These are phyloP conservation scores for Teleopsis dalmanni DNA, from an alignment of 1,140 invertebrate species.

Conservation along the genomic window DNA sequence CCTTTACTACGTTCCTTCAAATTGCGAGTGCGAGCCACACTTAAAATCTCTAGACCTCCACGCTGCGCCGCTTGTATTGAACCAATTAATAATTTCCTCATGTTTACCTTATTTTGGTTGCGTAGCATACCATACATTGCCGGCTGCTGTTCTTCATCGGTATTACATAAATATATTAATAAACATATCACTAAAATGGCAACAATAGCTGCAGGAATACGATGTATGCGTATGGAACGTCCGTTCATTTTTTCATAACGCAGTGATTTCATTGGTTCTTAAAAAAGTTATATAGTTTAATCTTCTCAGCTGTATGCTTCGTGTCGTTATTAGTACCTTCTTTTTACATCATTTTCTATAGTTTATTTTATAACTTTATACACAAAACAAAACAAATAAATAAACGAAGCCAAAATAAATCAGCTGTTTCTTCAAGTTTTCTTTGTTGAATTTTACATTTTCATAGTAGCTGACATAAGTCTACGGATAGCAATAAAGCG, in stretches of 20 bases:
- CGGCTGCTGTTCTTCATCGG: constrained; percentile 32
- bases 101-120: constrained; percentile 50
- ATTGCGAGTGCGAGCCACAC: constrained; percentile 53
- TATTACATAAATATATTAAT: constrained; percentile 31
- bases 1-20: constrained; percentile 73
- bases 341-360: no score
- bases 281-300: no score
- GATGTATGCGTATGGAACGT: constrained; percentile 36
- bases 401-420: no score
- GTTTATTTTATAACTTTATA: no score
- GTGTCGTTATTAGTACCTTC: no score
- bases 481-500: no score
- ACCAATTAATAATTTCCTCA: constrained; percentile 66
- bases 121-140: constrained; percentile 35
- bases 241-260: constrained; percentile 36
- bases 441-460: no score
- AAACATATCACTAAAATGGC: constrained; percentile 27
- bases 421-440: no score
- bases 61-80: constrained; percentile 70
- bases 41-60: constrained; percentile 68
- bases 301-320: no score
- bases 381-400: no score
- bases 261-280: no score
- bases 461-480: no score
- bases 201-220: constrained; percentile 32